Percentiles rank a stretch among this genome's conserved stretches.
Evolutionary conservation across 1,140 invertebrate species (phyloP).

Genomic region (Bombus affinis): DNA sequence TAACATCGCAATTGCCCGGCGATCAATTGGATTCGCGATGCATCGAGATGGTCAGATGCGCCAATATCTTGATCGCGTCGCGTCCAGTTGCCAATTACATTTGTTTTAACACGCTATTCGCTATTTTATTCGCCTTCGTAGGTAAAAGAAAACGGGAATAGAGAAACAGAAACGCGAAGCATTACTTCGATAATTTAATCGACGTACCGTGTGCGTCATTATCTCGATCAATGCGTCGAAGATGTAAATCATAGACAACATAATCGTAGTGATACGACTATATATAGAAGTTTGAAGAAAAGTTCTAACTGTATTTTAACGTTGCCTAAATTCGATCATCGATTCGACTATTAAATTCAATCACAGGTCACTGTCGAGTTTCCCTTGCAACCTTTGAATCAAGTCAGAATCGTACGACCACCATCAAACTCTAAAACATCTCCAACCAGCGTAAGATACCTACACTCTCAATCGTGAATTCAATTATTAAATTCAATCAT

Average conservation of each 20-base stretch:
- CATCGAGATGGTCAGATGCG: neutral
- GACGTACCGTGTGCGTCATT: neutral
- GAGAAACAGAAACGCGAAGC: too few relatives aligned
- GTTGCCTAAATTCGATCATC: too few relatives aligned
- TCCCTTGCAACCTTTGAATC: too few relatives aligned
- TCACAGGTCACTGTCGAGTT: neutral
- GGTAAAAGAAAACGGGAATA: too few relatives aligned
- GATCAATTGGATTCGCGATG: constrained; percentile 13
- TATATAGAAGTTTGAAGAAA: too few relatives aligned
- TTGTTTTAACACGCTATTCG: too few relatives aligned
- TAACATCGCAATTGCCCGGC: constrained; percentile 36
- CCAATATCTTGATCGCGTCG: constrained; percentile 46
- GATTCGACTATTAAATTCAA: neutral
- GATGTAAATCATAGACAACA: neutral
- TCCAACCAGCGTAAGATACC: neutral
- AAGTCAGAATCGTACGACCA: neutral
- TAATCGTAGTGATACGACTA: too few relatives aligned
- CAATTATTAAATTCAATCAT: neutral
- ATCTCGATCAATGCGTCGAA: neutral
- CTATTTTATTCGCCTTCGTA: too few relatives aligned
- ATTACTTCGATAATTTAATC: too few relatives aligned
- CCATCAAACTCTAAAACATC: neutral
- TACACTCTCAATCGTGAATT: neutral
- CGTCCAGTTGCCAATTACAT: neutral
- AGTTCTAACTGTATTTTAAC: too few relatives aligned